These are phyloP conservation scores for Polylopha cassiicola DNA, from an alignment of 2,888 invertebrate genomes.

Conservation along the genomic window DNA sequence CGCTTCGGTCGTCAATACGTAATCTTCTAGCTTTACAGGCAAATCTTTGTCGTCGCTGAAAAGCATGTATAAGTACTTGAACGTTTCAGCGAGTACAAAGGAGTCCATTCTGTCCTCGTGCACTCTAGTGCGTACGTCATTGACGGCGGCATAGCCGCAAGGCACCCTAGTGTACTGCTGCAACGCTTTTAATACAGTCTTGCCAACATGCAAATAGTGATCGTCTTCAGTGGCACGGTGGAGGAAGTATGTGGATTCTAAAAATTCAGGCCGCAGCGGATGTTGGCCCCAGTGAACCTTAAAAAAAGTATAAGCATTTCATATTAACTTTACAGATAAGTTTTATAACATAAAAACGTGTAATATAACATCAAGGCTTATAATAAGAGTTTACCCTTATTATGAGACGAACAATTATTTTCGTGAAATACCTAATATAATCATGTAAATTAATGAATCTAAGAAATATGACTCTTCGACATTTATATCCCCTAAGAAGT, in stretches of 20 bases:
- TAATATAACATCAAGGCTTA: too few species aligned
- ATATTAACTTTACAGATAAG: neutral
- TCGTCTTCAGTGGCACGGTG: slow-evolving; percentile 97
- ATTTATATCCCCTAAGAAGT: too few species aligned
- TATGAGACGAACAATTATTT: too few species aligned
- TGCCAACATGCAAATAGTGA: slow-evolving; percentile 94
- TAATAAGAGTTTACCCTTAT: too few species aligned
- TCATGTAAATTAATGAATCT: too few species aligned
- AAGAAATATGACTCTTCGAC: too few species aligned
- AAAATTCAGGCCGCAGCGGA: slow-evolving; percentile 96
- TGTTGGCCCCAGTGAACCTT: slow-evolving; percentile 99
- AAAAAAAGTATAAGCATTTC: slow-evolving; percentile 9
- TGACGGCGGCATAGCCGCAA: slow-evolving; percentile 98
- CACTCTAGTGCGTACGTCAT: slow-evolving; percentile 92
- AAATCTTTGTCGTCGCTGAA: slow-evolving; percentile 92
- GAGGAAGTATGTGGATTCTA: slow-evolving; percentile 98
- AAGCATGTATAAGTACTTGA: slow-evolving; percentile 96
- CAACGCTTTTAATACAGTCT: slow-evolving; percentile 90
- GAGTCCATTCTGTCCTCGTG: slow-evolving; percentile 99
- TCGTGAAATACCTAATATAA: too few species aligned
- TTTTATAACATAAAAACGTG: too few species aligned
- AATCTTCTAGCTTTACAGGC: slow-evolving; percentile 88
- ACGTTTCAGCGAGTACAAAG: slow-evolving; percentile 97
- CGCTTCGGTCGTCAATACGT: slow-evolving; percentile 95
- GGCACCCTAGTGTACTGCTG: slow-evolving; percentile 94